Evolutionary conservation across 2,113 vertebrate genomes (phyloP).

Genomic region (Agapornis roseicollis): DNA sequence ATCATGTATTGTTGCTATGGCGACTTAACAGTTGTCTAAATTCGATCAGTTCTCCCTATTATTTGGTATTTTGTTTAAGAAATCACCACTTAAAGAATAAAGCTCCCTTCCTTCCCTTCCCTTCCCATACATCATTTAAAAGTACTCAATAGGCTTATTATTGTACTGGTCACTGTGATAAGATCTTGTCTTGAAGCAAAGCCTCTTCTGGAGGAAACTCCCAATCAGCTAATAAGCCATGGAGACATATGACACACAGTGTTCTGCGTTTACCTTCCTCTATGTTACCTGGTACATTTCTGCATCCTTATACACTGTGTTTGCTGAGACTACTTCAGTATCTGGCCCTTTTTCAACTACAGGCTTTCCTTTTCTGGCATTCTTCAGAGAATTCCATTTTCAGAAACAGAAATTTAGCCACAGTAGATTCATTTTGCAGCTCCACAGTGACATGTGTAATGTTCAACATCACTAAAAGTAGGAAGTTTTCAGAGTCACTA

Average conservation of each 20-base stretch:
- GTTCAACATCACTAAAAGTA: neutral
- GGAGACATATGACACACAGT: neutral
- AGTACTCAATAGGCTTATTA: neutral
- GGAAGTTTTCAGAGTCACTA: neutral
- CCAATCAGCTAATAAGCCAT: neutral
- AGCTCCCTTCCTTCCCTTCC: neutral
- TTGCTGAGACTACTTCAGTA: neutral
- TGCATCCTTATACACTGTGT: neutral
- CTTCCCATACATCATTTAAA: neutral
- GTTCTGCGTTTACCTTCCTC: neutral
- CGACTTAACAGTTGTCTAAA: slow-evolving; percentile 30
- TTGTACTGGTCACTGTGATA: neutral
- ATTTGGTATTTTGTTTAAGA: slow-evolving; percentile 42
- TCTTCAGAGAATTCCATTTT: neutral
- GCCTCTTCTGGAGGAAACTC: neutral
- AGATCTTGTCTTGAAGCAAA: neutral
- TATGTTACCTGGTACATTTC: neutral
- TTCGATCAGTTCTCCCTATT: slow-evolving; percentile 23
- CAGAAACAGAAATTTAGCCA: neutral
- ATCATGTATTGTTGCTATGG: slow-evolving; percentile 59
- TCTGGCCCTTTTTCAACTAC: neutral
- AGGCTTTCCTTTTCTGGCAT: neutral
- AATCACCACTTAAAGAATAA: neutral
- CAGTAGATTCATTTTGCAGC: neutral
- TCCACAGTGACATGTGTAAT: neutral